Base-by-base conservation (phyloP, 2,113 vertebrate genomes). In the Noturus placidus region DNA sequence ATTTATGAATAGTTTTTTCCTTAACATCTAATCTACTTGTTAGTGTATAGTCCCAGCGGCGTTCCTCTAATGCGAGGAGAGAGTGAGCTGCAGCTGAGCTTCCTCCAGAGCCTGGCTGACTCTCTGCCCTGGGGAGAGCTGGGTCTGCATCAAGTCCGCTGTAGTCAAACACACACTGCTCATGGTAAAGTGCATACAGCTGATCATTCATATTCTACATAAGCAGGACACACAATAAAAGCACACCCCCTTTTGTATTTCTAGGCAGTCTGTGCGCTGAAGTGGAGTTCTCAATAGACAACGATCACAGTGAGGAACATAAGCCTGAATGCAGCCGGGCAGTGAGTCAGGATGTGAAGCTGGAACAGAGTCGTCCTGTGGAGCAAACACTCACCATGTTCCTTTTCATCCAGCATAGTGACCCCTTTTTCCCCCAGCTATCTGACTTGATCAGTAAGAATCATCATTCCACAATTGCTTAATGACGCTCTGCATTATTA, bases 31-130 rank as follows among this genome's bases (percentile, higher is more conserved):
- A 50, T 0, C 50, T 88, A 97, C 90, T 89, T 97, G 88, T 92
- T 96, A 89, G 91, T 96, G 8, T 97, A 95, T 85, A 93, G 94
- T 88, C 96, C 96, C 35, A 94, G 93, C 59, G 96, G 95, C 81
- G 89, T 97, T 86, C 96, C 97, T 61, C 38, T 96, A 74, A 80
- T 91, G 87, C 76, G 87, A 33, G 84, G 91, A 84, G 42, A 79
- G 17, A 81, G 52, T 56, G 86, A 87, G 22, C 84, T 88, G 10
- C 91, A 92, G 46, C 83, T 87, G 35, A 67, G 89, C 87, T 92
- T 96, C 91, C 93, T 97, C 84, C 91, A 84, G 76, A 93, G 92
- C 14, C 88, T 95, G 33, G 93, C 94, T 57, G 69, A 90, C 74
- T 89, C 94, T 74, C 92, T 95, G 85, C 90, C 94, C 88, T 96